Evolutionary conservation across 2,113 vertebrate genomes (phyloP).

Genomic region (Menura novaehollandiae): DNA sequence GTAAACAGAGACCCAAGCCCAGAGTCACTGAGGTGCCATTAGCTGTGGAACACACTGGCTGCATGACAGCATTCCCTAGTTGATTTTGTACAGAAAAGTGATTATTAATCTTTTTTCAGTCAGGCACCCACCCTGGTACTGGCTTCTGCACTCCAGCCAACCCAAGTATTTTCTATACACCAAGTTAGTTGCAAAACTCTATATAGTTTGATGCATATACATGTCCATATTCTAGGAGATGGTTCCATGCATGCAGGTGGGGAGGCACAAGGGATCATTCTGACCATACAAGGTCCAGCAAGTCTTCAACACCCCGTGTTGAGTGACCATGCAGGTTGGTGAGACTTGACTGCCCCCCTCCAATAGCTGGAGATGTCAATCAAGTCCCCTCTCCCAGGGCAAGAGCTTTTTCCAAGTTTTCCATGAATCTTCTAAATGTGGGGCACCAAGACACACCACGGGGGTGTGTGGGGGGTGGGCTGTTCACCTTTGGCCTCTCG

Average conservation of each 20-base stretch:
- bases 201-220: too few relatives aligned
- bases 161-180: not conserved
- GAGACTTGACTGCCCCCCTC: not conserved
- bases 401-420: not conserved
- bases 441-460: not conserved
- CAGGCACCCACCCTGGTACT: not conserved
- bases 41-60: not conserved
- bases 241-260: not conserved
- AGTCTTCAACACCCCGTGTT: not conserved
- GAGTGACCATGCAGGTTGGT: not conserved
- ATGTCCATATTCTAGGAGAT: not conserved
- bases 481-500: accelerated
- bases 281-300: not conserved
- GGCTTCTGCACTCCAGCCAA: not conserved
- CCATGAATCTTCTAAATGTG: not conserved
- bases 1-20: slow-evolving; percentile 56
- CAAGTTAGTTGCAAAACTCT: not conserved
- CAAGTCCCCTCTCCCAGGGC: not conserved
- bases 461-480: not conserved
- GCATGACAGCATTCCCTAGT: not conserved
- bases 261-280: not conserved
- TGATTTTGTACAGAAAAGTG: not conserved
- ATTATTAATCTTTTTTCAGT: not conserved
- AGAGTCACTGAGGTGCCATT: slow-evolving; percentile 2
- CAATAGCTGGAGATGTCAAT: not conserved